Conservation (phyloP, 53 echinoderm and acorn worm genomes). For the Antedon mediterranea region DNA sequence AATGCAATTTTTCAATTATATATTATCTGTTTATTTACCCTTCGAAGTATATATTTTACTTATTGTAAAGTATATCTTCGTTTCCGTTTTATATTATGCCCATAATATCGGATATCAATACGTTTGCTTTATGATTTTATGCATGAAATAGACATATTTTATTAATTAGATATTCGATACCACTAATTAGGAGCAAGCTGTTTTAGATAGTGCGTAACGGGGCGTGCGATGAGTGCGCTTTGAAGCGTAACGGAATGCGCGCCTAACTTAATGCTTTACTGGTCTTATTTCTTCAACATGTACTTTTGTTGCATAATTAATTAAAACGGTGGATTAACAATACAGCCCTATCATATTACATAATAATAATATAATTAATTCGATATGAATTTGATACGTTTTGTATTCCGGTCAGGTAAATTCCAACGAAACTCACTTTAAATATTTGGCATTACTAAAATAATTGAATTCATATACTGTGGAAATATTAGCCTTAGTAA, state of each 20-base stretch:
- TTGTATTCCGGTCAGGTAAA: not conserved
- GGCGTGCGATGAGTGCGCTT: not conserved
- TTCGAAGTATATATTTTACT: too few relatives aligned
- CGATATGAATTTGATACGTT: not conserved
- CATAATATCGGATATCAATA: not conserved
- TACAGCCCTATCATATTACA: not conserved
- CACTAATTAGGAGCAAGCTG: not conserved
- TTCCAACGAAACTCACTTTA: too few relatives aligned
- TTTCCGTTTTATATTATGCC: too few relatives aligned
- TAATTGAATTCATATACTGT: too few relatives aligned
- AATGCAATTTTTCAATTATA: too few relatives aligned
- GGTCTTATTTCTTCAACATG: too few relatives aligned
- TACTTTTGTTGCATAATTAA: not conserved
- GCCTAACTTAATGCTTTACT: not conserved
- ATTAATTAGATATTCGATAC: not conserved
- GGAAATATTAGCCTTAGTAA: too few relatives aligned
- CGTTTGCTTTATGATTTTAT: not conserved
- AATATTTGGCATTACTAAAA: too few relatives aligned
- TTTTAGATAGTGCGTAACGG: not conserved
- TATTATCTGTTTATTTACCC: too few relatives aligned
- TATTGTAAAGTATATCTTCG: too few relatives aligned
- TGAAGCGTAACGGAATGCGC: not conserved
- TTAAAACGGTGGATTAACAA: not conserved
- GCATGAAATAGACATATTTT: not conserved
- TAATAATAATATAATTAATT: not conserved